Base-by-base conservation (phyloP, 2,113 vertebrate species). In the Sander vitreus region DNA sequence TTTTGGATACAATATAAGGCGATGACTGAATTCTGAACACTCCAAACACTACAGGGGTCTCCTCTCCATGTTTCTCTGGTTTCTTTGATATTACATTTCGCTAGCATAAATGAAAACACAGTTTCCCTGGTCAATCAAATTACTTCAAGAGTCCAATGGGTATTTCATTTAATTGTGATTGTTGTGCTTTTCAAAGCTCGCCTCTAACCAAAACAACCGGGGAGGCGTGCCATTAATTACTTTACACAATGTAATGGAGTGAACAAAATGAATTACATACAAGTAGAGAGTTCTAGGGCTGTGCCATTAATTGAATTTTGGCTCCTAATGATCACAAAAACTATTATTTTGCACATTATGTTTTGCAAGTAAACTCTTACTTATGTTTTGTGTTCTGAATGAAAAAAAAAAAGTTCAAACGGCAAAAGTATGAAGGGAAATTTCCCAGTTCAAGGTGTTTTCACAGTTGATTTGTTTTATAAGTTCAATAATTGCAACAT, bases 131-230 rank as follows among this genome's bases (percentile, higher is more conserved):
- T 74, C 19, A 62, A 19, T 66, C 54, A 30, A 55, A 75, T 62
- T 10, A 67, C 43, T 74, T 45, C 65, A 13, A 27, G 18, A 18
- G 19, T 21, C 59, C 23, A 62, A 45, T 33, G 36, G 43, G 43
- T 54, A 23, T 75, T 60, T 71, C 14, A 66, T 62, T 75, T 71
- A 1, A 27, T 9, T 71, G 23, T 25, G 43, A 85, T 19, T 82
- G 81, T 48, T 67, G 55, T 83, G 23, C 71, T 80, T 80, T 83
- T 66, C 75, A 73, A 45, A 53, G 59, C 45, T 54, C 9, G 16
- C 53, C 60, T 66, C 68, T 18, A 6, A 47, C 79, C 75, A 79
- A 73, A 73, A 73, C 58, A 77, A 45, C 19, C 21, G 33, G 45
- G 50, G 73, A 73, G 30, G 45, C 25, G 2, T 43, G 69, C 72